Percentiles rank a stretch among this genome's conserved stretches.
Conservation (phyloP, 2,113 vertebrate species). For the Rhegmatorhina hoffmannsi region DNA sequence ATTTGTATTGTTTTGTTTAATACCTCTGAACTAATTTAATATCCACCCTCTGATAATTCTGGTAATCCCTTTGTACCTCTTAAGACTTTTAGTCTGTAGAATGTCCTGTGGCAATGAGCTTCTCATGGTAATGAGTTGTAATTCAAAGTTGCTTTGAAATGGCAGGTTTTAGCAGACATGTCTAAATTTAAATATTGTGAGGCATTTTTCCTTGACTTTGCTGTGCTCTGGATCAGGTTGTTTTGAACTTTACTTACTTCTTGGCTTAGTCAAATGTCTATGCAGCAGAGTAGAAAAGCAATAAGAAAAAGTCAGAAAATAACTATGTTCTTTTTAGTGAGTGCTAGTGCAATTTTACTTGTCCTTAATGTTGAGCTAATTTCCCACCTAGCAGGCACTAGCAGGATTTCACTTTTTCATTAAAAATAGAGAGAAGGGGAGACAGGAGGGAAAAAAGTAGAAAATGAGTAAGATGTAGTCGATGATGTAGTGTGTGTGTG, state of each 20-base stretch:
- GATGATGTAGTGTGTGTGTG: background rate
- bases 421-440: background rate
- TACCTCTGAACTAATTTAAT: background rate
- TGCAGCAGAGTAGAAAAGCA: constrained; percentile 16
- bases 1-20: background rate
- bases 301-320: constrained; percentile 48
- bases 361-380: constrained; percentile 58
- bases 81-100: background rate
- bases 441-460: background rate
- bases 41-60: background rate
- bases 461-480: background rate
- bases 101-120: background rate
- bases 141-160: constrained; percentile 26
- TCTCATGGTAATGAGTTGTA: background rate
- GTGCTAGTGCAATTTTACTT: constrained; percentile 16
- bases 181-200: background rate
- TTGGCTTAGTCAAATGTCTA: background rate
- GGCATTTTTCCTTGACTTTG: background rate
- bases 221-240: background rate
- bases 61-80: background rate
- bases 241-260: constrained; percentile 27
- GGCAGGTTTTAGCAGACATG: background rate
- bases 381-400: constrained; percentile 30
- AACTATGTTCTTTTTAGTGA: constrained; percentile 18
- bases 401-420: constrained; percentile 54